Base-by-base conservation (phyloP, 2,888 invertebrate species). In the Pollenia griseotomentosa region DNA sequence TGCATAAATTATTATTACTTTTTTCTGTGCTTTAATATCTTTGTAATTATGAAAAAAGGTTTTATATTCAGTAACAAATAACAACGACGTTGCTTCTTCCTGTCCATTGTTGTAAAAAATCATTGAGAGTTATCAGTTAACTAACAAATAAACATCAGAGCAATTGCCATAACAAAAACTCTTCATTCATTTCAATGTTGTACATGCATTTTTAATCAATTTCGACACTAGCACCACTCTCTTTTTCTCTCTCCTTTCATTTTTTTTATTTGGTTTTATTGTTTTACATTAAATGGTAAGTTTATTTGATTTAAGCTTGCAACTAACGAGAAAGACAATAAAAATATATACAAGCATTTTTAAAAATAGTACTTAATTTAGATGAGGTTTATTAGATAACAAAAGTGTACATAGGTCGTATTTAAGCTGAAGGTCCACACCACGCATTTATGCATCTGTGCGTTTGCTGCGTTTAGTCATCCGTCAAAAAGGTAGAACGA, bases 81-180 rank as follows among this genome's bases (percentile, higher is more conserved):
- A 80, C 75, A 75, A 74, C 59, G 79, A 78, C 68, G 73, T 33
- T 57, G 63, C 73, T 87, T 87, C 87, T 87, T 87, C 87, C 84
- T 87, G 83, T 84, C 73, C 77, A 81, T 87, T 87, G 87, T 87
- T 84, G 19, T 19, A 61, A 16, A 33, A 74, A 53, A 55, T 61
- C 14, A 71, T 77, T 83, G 46, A 70, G n/a, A 63, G 55, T 57
- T 79, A 84, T 68, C 68, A 79, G 66, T 84, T 84, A 66, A 79
- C 61, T 61, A 81, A 16, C 63, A 63, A 33, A 33, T 33, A 33
- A 73, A 33, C 44, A 74, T 46, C 19, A 68, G 57, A 59, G n/a
- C 48, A 73, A 55, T 10, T 55, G 44, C 2, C 66, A 78, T 14
- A 68, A 33, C n/a, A 82, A 68, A 23, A 63, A 77, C 44, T 66